phyloP scores from a whole-genome alignment of 2,113 vertebrate genomes.

The Rhinolophus ferrumequinum region DNA sequence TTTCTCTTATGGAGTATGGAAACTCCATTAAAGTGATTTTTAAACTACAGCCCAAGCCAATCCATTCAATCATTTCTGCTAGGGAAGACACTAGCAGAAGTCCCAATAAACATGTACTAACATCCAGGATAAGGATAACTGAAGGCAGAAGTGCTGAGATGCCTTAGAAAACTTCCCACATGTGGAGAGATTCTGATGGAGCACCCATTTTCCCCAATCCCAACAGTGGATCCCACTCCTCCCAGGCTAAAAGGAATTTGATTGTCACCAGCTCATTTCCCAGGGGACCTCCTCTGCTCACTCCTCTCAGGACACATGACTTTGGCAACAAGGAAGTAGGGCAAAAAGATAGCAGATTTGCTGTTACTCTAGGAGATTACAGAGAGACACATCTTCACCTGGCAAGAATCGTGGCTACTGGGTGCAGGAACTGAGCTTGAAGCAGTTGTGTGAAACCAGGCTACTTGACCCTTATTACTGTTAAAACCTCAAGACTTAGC shows the following conservation, averaged over 20 bases:
- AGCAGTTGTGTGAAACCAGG: conserved; percentile 50
- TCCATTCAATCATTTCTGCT: neutral
- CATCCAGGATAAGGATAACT: neutral
- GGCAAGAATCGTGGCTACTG: conserved; percentile 15
- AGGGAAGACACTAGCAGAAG: neutral
- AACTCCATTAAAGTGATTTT: conserved; percentile 20
- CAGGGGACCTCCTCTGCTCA: neutral
- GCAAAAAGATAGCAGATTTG: conserved; percentile 41
- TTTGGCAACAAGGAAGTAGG: neutral
- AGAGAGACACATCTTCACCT: conserved; percentile 41
- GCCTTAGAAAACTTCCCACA: neutral
- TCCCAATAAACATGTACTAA: neutral
- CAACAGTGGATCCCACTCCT: neutral
- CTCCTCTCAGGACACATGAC: neutral
- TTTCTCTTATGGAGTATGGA: neutral
- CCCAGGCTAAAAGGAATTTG: neutral
- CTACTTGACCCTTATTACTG: conserved; percentile 47
- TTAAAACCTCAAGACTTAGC: conserved; percentile 61
- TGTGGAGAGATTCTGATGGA: neutral
- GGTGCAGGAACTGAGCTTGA: conserved; percentile 63
- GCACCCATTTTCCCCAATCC: neutral
- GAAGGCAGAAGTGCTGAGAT: neutral
- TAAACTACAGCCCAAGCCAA: conserved; percentile 20
- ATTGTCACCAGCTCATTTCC: neutral
- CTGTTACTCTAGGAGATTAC: conserved; percentile 48